Evolutionary conservation across 2,113 vertebrate genomes (phyloP), one percentile per base, ranked within the genome.

Genomic region (Odocoileus hemionus): DNA sequence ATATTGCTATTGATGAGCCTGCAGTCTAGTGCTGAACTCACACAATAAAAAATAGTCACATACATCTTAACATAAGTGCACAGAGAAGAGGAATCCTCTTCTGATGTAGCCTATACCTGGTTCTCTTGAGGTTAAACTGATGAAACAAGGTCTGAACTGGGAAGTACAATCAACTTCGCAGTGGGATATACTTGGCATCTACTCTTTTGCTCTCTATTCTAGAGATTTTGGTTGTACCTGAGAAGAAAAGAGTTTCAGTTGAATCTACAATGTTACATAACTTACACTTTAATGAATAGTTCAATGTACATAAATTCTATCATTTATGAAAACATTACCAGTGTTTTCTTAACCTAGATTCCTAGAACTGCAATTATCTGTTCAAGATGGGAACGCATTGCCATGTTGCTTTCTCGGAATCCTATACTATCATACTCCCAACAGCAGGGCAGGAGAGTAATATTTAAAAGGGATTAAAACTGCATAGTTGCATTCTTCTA

Each of bases 381-480:
- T 12, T 58, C 30, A 36, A 39, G 76, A 55, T 21, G 30, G 26
- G 19, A 88, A 52, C 7, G 5, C 9, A 11, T 5, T 26, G 19
- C 26, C 33, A 12, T 28, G 16, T 2, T 55, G 4, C 3, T 70
- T 87, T 87, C 89, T 54, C 0, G 6, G 52, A 88, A 74, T 28
- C 52, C 52, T 58, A 2, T 67, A 4, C 28, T 52, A 25, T 52
- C 6, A 43, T 19, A 36, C 13, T 11, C n/a, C 43, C 60, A 88
- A 7, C 1, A 57, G 21, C 57, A 39, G 30, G 4, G 15, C 36
- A 23, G 7, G 19, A 5, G 30, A 36, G 33, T 26, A 1, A 1
- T n/a, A 47, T 61, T 54, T 19, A 55, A 70, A 80, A 80, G 28
- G 60, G 25, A 26, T 15, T 23, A 33, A 54, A 64, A 54, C 19